Evolutionary conservation across 35 echinoderm and acorn worm species (phyloP).

Genomic region (Acanthaster planci): DNA sequence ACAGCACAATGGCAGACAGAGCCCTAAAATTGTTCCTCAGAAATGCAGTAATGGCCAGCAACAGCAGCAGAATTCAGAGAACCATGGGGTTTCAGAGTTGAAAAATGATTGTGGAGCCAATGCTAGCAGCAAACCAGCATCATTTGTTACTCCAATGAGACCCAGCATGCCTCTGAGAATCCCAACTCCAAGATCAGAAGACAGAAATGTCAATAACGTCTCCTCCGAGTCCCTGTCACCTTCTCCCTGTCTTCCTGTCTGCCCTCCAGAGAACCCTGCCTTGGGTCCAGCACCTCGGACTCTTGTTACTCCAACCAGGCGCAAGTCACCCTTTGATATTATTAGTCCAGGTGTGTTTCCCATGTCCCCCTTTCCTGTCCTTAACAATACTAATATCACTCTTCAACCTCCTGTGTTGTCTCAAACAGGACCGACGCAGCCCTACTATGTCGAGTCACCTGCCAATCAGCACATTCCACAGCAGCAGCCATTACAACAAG

Average conservation of each 20-base stretch:
- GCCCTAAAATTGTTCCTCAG: not conserved
- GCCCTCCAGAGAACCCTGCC: not conserved
- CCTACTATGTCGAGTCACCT: not conserved
- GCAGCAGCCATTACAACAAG: not conserved
- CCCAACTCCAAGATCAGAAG: slow-evolving; percentile 16
- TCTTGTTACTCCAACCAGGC: slow-evolving; percentile 10
- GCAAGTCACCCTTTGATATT: slow-evolving; percentile 23
- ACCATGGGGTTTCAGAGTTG: not conserved
- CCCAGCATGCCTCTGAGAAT: slow-evolving; percentile 18
- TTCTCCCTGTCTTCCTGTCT: not conserved
- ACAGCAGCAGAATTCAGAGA: not conserved
- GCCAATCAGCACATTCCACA: slow-evolving; percentile 5
- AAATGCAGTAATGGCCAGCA: not conserved
- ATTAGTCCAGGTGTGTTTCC: slow-evolving; percentile 16
- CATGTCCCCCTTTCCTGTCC: slow-evolving; percentile 8
- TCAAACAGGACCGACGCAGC: slow-evolving; percentile 23
- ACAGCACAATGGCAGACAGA: not conserved
- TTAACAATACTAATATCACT: slow-evolving; percentile 18
- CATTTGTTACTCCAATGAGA: not conserved
- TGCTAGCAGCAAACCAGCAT: not conserved
- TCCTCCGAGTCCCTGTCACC: not conserved
- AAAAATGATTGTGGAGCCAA: not conserved
- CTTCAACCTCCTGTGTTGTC: slow-evolving; percentile 1
- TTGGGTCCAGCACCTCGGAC: not conserved
- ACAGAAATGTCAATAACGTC: not conserved